Base-by-base conservation (phyloP, 2,113 vertebrate species). In the Vicugna pacos region DNA sequence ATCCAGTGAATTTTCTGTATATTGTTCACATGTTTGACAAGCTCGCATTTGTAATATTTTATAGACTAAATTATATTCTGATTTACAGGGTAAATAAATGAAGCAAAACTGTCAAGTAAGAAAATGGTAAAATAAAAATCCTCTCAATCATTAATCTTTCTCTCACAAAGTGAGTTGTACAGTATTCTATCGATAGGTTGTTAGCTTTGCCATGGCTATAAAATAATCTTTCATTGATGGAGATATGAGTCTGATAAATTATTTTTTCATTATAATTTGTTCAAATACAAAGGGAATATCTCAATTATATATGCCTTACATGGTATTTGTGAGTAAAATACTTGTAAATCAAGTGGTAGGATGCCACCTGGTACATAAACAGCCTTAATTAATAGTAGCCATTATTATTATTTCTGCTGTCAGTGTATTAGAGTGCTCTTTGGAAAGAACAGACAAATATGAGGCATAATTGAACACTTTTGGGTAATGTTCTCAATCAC, bases 121-220 rank as follows among this genome's bases (percentile, higher is more conserved):
- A 81, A 97, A 86, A 91, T 50, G 17, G 4, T 80, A 90, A 92
- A 83, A 87, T 46, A 52, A 85, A 94, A 94, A 28, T 79, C 2
- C 7, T 70, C 12, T 62, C 15, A 32, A 26, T 90, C 52, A 87
- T 67, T 94, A 69, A 95, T 84, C 38, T 88, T 64, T 8, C 14
- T 90, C 95, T 81, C 35, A 70, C 5, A 54, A 82, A 83, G 28
- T 75, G 54, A 83, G n/a, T 75, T 75, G 1, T 80, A 69, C 16
- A 62, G 7, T 69, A 28, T 58, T 58, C 38, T 73, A 73, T 20
- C 15, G 72, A 62, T 20, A 77, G 16, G 77, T 85, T 86, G 8
- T 82, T 73, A 80, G 3, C 1, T 60, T 83, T 79, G 11, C 32
- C 17, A n/a, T 86, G 30, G 8, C 14, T 83, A 67, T 46, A 92